Evolutionary conservation across 2,888 invertebrate species (phyloP), one percentile per base, ranked within the genome.

Genomic region (Lysandra bellargus): DNA sequence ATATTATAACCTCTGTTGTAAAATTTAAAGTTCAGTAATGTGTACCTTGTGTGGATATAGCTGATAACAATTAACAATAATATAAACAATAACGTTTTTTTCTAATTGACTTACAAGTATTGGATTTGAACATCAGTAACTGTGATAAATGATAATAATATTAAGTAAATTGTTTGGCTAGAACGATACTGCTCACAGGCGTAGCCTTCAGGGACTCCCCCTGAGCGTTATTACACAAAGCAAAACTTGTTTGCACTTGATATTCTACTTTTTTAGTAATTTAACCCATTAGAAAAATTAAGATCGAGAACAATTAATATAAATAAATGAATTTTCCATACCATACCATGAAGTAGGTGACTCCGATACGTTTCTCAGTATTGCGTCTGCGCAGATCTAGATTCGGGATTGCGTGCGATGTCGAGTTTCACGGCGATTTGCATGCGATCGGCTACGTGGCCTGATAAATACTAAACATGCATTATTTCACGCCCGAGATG

Each of bases 351-450:
- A 64, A 64, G 64, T 64, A 30, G 75, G 75, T 74, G 53, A 75
- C 49, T 75, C 53, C 49, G 75, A 75, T 53, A 49, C 75, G 75
- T 75, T 33, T 75, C 78, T 53, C 72, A 69, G 76, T 77, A 72
- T 79, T 76, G 73, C 60, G 78, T 79, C 61, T 78, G 78, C 53
- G 61, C 40, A 81, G 79, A 82, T 80, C 79, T 76, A 75, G 40
- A 79, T 40, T 69, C 14, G 53, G 69, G 76, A 80, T 80, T 76
- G 72, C 77, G 80, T 78, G 80, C 84, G 87, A 83, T 85, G 83
- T 79, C 85, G 85, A 88, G 88, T 88, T 89, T 90, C 87, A 88
- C 86, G 88, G 85, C 82, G 83, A 89, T 90, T 87, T 88, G 85
- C 87, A 84, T 86, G 83, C 83, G 82, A 81, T 84, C 82, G 80